phyloP scores from a whole-genome alignment of 1,140 invertebrate species.

The Scaptomyza hsui region DNA sequence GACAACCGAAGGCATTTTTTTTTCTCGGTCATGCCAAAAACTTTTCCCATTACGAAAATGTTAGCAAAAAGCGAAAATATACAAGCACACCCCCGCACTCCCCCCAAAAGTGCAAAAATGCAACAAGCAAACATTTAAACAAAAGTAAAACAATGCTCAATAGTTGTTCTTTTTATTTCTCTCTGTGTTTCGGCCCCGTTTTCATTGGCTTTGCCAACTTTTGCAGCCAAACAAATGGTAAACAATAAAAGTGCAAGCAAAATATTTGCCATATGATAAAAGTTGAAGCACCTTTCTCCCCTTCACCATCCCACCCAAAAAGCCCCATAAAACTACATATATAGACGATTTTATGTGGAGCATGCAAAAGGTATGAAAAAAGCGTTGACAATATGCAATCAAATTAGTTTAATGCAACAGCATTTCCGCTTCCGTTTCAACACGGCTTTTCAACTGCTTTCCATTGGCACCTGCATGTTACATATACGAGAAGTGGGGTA shows the following conservation, averaged over 20 bases:
- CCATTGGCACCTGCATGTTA: constrained; percentile 9
- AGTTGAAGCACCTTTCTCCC: constrained; percentile 52
- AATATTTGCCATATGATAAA: constrained; percentile 72
- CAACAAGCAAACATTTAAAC: constrained; percentile 69
- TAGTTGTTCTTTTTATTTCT: constrained; percentile 41
- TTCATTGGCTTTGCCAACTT: constrained; percentile 66
- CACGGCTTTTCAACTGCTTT: constrained; percentile 14
- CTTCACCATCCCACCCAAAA: constrained; percentile 2
- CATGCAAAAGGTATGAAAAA: constrained; percentile 11
- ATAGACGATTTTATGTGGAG: background rate
- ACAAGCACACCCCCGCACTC: background rate
- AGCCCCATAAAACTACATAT: constrained; percentile 4
- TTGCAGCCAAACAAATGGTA: constrained; percentile 30
- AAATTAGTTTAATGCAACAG: constrained; percentile 66
- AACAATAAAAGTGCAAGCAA: constrained; percentile 58
- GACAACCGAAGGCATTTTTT: constrained; percentile 36
- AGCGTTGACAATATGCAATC: constrained; percentile 45
- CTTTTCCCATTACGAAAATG: constrained; percentile 71
- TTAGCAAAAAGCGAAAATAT: constrained; percentile 24
- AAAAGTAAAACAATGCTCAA: constrained; percentile 69
- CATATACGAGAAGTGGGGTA: background rate
- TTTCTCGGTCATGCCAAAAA: constrained; percentile 48
- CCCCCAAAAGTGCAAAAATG: constrained; percentile 45
- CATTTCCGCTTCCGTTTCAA: constrained; percentile 43
- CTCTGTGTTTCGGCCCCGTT: constrained; percentile 16